Evolutionary conservation across 2,888 invertebrate genomes (phyloP), one percentile per base, ranked within the genome.

Genomic region (Heliconius sara): DNA sequence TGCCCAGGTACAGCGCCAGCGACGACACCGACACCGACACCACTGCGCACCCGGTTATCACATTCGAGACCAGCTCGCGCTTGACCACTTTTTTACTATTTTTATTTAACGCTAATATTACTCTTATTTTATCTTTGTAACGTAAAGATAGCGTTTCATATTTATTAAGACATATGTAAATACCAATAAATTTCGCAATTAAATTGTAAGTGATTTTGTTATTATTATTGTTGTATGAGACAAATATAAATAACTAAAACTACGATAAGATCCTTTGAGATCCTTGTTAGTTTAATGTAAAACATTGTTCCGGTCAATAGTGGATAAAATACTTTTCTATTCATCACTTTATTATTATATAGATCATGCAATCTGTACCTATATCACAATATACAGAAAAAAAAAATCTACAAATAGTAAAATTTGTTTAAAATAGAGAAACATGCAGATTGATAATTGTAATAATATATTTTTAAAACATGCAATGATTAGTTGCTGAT

Each of bases 1-100:
- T 94, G 91, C 97, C 97, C 89, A 96, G 91, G 95, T 96, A 96
- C 93, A 97, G 95, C 89, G 96, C 94, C 94, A 97, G 95, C 89
- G 96, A 96, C 85, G 96, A 96, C 91, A 96, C 93, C 92, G 96
- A 96, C 93, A 96, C 96, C 90, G 96, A 94, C 87, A 96, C 85
- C 92, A 96, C 97, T 97, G 96, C 76, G 77, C 79, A 47, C 74
- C 19, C 47, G 9, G 34, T 4, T 34, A 34, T 5, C 34, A 6
- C 4, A 6, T 4, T 6, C 34, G 34, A 39, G 1, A 10, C 39
- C 39, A 10, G 1, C 39, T 39, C 39, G 39, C 39, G 39, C 39
- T 12, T 39, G 39, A 2, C 12, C 39, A 27, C 27, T 27, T 2
- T 27, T 27, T 27, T 27, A 27, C 27, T 27, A 27, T 27, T 27